Evolutionary conservation across 2,888 invertebrate species (phyloP).

Genomic region (Helleia helle): DNA sequence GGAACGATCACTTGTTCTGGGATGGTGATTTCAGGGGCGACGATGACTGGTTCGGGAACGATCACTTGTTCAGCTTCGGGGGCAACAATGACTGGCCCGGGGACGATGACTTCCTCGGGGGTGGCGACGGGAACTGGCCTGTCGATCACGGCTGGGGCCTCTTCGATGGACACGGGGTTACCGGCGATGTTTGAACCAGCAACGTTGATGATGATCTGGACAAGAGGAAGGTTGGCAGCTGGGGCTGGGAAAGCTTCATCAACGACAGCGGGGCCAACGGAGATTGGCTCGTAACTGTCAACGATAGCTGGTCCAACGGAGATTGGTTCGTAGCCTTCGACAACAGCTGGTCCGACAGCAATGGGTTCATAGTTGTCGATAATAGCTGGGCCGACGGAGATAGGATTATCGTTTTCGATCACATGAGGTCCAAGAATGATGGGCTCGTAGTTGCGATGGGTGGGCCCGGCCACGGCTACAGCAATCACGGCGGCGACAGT

Average conservation of each 20-base stretch:
- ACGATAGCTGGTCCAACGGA: slow-evolving; percentile 16
- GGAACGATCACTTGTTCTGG: slow-evolving; percentile 14
- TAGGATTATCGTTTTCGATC: slow-evolving; percentile 38
- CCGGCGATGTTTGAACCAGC: slow-evolving; percentile 6
- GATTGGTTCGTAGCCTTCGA: slow-evolving; percentile 22
- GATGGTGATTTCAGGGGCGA: slow-evolving; percentile 10
- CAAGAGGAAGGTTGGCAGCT: slow-evolving; percentile 17
- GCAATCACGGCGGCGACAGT: slow-evolving; percentile 38
- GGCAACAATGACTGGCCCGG: slow-evolving; percentile 13
- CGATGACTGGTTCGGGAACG: slow-evolving; percentile 17
- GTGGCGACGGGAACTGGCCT: slow-evolving; percentile 5
- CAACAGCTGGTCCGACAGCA: slow-evolving; percentile 20
- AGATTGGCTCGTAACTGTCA: slow-evolving; percentile 11
- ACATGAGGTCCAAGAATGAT: slow-evolving; percentile 23
- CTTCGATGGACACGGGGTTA: slow-evolving; percentile 17
- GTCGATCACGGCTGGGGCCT: slow-evolving; percentile 5
- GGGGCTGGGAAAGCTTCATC: slow-evolving; percentile 12
- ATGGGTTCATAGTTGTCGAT: slow-evolving; percentile 16
- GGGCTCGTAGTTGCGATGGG: not conserved
- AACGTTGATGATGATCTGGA: slow-evolving; percentile 27
- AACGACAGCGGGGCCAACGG: slow-evolving; percentile 21
- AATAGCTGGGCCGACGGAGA: slow-evolving; percentile 15
- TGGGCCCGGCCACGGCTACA: slow-evolving; percentile 17
- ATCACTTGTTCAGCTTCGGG: slow-evolving; percentile 10
- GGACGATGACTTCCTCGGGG: slow-evolving; percentile 3